Evolutionary conservation across 1,140 invertebrate species (phyloP).

Genomic region (Cydia fagiglandana): DNA sequence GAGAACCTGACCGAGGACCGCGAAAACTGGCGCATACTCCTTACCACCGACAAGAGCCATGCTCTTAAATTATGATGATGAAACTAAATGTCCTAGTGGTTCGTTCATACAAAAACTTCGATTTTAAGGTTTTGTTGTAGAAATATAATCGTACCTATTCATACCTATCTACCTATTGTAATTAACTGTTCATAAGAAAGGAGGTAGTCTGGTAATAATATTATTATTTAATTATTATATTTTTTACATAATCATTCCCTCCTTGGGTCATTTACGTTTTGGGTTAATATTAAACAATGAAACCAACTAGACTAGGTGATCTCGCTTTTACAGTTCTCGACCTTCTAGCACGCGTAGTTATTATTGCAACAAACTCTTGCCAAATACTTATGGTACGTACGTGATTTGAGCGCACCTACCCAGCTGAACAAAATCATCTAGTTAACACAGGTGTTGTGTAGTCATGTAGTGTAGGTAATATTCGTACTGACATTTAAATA

Average conservation of each 20-base stretch:
- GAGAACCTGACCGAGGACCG: too few relatives aligned
- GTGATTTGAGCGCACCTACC: not conserved
- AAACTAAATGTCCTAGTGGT: too few relatives aligned
- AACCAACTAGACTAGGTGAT: not conserved
- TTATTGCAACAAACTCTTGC: not conserved
- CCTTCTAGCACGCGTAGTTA: not conserved
- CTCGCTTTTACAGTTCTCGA: not conserved
- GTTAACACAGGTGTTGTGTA: not conserved
- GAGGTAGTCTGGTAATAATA: too few relatives aligned
- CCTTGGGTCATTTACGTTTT: not conserved
- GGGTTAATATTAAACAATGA: not conserved
- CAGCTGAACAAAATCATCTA: slow-evolving; percentile 4
- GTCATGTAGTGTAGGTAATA: not conserved
- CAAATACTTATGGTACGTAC: slow-evolving; percentile 6
- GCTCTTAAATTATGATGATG: too few relatives aligned
- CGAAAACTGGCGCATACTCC: too few relatives aligned
- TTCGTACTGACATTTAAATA: slow-evolving; percentile 1
- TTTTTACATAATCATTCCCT: not conserved
- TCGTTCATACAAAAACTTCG: too few relatives aligned
- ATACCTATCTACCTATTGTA: too few relatives aligned
- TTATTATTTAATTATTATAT: not conserved
- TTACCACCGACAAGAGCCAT: too few relatives aligned
- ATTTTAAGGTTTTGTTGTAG: too few relatives aligned
- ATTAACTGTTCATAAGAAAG: too few relatives aligned
- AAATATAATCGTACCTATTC: too few relatives aligned